phyloP scores from a whole-genome alignment of 2,888 invertebrate species.

The Nebria brevicollis region DNA sequence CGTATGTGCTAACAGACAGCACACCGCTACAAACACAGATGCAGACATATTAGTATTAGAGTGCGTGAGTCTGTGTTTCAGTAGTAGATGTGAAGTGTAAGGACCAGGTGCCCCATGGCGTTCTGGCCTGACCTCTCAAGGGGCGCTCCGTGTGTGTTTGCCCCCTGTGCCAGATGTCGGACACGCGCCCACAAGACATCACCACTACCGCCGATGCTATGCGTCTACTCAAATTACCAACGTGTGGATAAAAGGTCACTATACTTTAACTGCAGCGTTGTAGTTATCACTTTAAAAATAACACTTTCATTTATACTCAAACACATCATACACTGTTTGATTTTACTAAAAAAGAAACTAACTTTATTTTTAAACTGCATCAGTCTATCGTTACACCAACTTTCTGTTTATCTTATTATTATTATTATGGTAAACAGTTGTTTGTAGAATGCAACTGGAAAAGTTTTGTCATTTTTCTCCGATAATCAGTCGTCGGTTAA shows the following conservation, averaged over 20 bases:
- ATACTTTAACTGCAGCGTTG: not conserved
- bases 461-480: not conserved
- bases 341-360: not conserved
- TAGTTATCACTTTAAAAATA: not conserved
- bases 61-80: not conserved
- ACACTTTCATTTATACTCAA: not conserved
- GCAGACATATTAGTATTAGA: not conserved
- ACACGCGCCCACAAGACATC: constrained; percentile 34
- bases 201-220: not conserved
- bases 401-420: not conserved
- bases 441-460: not conserved
- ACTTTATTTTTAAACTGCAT: not conserved
- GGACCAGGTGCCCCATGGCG: constrained; percentile 18
- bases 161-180: constrained; percentile 34
- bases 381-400: not conserved
- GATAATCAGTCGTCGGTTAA: no score
- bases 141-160: not conserved
- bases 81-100: constrained; percentile 1
- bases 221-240: constrained; percentile 1
- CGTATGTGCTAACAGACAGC: not conserved
- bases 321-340: not conserved
- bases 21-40: not conserved
- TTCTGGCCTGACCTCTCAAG: not conserved
- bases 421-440: not conserved
- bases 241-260: not conserved